Evolutionary conservation across 2,888 invertebrate genomes (phyloP).

Genomic region (Nomada ruficornis): DNA sequence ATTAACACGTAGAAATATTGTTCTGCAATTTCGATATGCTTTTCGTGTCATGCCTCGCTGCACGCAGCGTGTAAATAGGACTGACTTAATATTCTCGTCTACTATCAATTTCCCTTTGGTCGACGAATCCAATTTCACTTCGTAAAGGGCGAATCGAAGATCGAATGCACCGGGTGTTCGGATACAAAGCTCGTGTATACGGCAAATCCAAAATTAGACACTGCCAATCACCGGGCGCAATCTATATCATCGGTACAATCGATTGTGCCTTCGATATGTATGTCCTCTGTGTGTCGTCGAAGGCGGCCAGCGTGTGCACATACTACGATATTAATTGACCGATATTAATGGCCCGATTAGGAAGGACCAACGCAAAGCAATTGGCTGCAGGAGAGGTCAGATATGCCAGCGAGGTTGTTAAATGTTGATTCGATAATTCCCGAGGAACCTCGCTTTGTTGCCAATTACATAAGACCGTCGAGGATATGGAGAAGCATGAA

Average conservation of each 20-base stretch:
- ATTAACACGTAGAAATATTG: not conserved
- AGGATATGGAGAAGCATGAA: not conserved
- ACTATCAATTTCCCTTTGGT: not conserved
- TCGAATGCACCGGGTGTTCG: not conserved
- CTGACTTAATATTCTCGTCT: not conserved
- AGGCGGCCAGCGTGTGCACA: conserved; percentile 2
- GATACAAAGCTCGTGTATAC: conserved; percentile 3
- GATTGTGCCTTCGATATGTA: conserved; percentile 24
- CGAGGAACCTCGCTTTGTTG: not conserved
- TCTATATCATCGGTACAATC: conserved; percentile 53
- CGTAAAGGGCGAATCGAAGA: not conserved
- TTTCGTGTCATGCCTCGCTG: no score
- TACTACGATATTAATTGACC: conserved; percentile 33
- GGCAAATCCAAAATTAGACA: conserved; percentile 45
- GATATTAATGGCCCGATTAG: conserved; percentile 47
- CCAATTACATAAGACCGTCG: not conserved
- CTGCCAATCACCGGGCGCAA: conserved; percentile 40
- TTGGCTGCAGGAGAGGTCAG: conserved; percentile 6
- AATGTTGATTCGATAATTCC: conserved; percentile 19
- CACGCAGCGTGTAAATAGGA: no score
- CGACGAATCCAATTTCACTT: not conserved
- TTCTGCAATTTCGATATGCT: no score
- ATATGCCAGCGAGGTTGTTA: conserved; percentile 13
- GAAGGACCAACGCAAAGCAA: conserved; percentile 34
- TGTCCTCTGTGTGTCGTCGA: conserved; percentile 4